phyloP scores from a whole-genome alignment of 1,140 invertebrate genomes.

The Trichonephila clavipes region DNA sequence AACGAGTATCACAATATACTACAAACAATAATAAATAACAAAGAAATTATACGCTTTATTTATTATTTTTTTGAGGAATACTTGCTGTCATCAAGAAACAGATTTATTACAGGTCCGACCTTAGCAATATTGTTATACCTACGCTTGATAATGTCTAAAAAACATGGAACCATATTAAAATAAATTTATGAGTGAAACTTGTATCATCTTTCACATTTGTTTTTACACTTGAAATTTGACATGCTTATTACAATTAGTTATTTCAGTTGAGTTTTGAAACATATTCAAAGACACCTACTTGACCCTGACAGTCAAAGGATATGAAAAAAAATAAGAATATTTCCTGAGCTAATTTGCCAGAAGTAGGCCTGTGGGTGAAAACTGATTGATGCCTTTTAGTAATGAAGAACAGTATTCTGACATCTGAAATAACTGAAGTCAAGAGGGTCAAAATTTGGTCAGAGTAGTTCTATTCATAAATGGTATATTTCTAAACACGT shows the following conservation, averaged over 20 bases:
- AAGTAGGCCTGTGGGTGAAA: constrained; percentile 28
- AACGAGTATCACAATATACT: too few species aligned
- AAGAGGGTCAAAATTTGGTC: background rate
- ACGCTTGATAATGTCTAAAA: background rate
- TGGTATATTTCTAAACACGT: background rate
- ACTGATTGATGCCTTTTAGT: background rate
- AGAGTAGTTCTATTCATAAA: background rate
- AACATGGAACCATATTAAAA: background rate
- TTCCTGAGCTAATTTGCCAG: background rate
- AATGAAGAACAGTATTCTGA: background rate
- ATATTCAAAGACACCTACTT: background rate
- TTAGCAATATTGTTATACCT: background rate
- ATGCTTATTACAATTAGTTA: background rate
- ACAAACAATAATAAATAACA: too few species aligned
- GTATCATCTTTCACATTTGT: background rate
- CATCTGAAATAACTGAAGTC: background rate
- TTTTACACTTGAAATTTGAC: background rate
- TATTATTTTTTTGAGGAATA: too few species aligned
- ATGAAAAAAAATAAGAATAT: background rate
- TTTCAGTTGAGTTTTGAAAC: background rate
- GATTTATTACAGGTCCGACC: too few species aligned
- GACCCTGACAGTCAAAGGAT: constrained; percentile 9
- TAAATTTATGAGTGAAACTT: background rate
- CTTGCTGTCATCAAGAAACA: too few species aligned
- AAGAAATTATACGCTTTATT: too few species aligned